Evolutionary conservation across 2,888 invertebrate species (phyloP), one percentile per base, ranked within the genome.

Genomic region (Neoascia interrupta): DNA sequence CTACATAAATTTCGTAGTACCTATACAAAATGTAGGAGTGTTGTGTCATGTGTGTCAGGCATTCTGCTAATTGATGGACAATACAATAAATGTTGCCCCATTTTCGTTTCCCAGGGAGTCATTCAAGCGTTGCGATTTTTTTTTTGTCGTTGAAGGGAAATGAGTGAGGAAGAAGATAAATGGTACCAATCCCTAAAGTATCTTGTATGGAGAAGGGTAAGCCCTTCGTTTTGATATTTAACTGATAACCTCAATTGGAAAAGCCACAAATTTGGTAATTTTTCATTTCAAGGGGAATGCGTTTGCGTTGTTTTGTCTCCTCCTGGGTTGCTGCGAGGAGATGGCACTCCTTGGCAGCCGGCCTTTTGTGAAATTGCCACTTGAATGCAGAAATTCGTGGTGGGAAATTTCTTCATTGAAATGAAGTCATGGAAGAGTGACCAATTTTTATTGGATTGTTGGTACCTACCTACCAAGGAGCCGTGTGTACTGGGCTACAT

Each of bases 1-100:
- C 56, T 56, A 75, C 70, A 69, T 75, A 34, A 49, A 61, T 47
- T 75, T 61, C n/a, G n/a, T n/a, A n/a, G n/a, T n/a, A n/a, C n/a
- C n/a, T n/a, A n/a, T n/a, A n/a, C n/a, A n/a, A n/a, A n/a, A n/a
- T n/a, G n/a, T n/a, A n/a, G n/a, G n/a, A n/a, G n/a, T n/a, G n/a
- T n/a, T n/a, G n/a, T n/a, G n/a, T n/a, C n/a, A n/a, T n/a, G n/a
- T 54, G 39, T 36, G 21, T 43, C 18, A 60, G 41, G 10, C 34
- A 43, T 13, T 4, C 37, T 72, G 16, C 54, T 72, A 54, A 56
- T 63, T 75, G 49, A 70, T 41, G 31, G 51, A 53, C 69, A 75
- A 56, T 28, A 8, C 34, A 43, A 13, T 36, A 61, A 54, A 47
- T 16, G 26, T 56, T 69, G 69, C 49, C 61, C 61, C 13, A 70